Conservation (phyloP, 2,113 vertebrate species). For the Chionodraco myersi region DNA sequence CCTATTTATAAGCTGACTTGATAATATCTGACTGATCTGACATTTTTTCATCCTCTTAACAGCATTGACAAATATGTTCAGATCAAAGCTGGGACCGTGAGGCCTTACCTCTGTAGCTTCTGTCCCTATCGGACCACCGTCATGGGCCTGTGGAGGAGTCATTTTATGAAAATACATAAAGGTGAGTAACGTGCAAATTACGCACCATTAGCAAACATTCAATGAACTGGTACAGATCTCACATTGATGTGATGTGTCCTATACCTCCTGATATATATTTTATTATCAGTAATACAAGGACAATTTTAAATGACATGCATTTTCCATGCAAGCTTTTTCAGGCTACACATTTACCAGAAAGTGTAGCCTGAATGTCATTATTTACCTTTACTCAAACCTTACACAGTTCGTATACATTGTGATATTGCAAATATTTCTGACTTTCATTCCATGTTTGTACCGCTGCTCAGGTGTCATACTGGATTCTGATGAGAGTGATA, state of each 20-base stretch:
- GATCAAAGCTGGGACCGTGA: constrained; percentile 87
- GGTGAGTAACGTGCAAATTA: constrained; percentile 74
- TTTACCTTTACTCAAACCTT: background rate
- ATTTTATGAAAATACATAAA: constrained; percentile 89
- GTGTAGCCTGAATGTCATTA: background rate
- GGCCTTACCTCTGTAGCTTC: constrained; percentile 88
- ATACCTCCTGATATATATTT: background rate
- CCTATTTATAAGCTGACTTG: background rate
- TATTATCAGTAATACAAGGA: background rate
- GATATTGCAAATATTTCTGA: background rate
- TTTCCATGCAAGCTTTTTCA: background rate
- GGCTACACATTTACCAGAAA: no score
- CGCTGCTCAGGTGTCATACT: constrained; percentile 36
- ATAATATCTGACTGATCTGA: background rate
- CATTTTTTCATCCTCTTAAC: background rate
- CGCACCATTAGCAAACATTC: background rate
- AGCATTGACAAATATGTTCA: constrained; percentile 89
- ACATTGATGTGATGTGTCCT: no score
- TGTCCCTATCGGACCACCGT: constrained; percentile 91
- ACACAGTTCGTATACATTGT: background rate
- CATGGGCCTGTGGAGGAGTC: constrained; percentile 88
- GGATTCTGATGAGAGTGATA: constrained; percentile 83
- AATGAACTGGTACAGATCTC: background rate
- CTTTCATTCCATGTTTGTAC: background rate
- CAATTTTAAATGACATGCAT: no score